Conservation (phyloP, 2,113 vertebrate genomes). For the Uria lomvia region DNA sequence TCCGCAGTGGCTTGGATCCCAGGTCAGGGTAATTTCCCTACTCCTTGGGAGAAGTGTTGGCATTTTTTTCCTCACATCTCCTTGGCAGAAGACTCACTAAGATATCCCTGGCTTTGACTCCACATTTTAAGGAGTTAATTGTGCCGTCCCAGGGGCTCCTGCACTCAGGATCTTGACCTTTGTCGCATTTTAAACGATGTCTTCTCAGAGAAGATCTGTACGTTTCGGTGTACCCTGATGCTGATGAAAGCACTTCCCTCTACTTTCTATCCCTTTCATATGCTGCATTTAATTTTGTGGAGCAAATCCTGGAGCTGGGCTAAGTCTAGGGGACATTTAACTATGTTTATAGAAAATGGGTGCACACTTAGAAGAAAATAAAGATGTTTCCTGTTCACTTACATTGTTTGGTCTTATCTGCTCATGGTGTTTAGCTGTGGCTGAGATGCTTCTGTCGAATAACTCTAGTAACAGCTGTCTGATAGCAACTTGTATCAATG, state of each 20-base stretch:
- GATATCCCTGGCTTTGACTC: not conserved
- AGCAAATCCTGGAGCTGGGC: not conserved
- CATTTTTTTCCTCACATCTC: not conserved
- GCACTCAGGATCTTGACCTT: not conserved
- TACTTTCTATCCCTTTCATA: not conserved
- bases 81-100: not conserved
- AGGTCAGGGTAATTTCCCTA: not conserved
- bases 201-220: not conserved
- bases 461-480: not conserved
- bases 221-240: not conserved
- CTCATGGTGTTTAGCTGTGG: not conserved
- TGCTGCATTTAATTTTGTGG: not conserved
- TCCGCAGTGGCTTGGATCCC: not conserved
- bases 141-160: not conserved
- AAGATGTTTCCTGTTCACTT: not conserved
- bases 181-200: not conserved
- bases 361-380: not conserved
- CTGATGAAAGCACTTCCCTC: not conserved
- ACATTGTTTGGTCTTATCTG: not conserved
- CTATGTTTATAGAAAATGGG: not conserved
- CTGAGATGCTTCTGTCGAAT: not conserved
- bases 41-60: not conserved
- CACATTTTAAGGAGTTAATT: not conserved
- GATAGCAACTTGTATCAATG: not conserved
- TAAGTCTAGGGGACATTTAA: not conserved